Conservation (phyloP, 2,888 invertebrate genomes). For the Hesperia comma region DNA sequence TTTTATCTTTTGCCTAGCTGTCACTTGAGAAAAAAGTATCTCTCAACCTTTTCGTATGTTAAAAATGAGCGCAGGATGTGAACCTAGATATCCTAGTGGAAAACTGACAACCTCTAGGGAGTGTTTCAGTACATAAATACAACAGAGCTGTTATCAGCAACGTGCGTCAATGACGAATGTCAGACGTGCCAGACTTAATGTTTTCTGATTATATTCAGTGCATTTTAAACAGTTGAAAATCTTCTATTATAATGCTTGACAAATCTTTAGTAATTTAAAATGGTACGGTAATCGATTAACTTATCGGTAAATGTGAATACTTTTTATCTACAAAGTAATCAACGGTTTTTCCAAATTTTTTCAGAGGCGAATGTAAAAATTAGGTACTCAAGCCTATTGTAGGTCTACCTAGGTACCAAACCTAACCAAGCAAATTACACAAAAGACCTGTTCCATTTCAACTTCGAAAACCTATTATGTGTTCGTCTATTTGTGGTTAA, state of each 20-base stretch:
- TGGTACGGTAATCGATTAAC: background rate
- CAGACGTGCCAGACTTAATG: background rate
- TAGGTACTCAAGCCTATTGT: too few species aligned
- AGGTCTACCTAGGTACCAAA: too few species aligned
- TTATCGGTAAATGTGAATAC: background rate
- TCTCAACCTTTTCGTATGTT: too few species aligned
- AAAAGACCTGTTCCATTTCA: background rate
- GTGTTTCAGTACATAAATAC: background rate
- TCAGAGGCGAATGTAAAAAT: too few species aligned
- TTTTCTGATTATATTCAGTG: conserved; percentile 7
- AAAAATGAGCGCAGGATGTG: too few species aligned
- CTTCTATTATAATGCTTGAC: background rate
- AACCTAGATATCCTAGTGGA: too few species aligned
- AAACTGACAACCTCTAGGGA: background rate
- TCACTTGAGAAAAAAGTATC: background rate
- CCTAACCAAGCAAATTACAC: too few species aligned
- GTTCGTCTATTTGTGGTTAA: background rate
- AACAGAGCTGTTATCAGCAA: background rate
- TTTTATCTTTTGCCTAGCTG: background rate
- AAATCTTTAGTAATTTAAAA: background rate
- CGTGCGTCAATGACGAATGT: conserved; percentile 1
- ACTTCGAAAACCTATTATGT: background rate
- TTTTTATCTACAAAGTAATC: too few species aligned
- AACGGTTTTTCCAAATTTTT: too few species aligned
- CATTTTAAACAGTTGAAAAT: background rate